Conservation (phyloP, 2,797 vertebrate species). For the Tokudaia tokunoshimensis region DNA sequence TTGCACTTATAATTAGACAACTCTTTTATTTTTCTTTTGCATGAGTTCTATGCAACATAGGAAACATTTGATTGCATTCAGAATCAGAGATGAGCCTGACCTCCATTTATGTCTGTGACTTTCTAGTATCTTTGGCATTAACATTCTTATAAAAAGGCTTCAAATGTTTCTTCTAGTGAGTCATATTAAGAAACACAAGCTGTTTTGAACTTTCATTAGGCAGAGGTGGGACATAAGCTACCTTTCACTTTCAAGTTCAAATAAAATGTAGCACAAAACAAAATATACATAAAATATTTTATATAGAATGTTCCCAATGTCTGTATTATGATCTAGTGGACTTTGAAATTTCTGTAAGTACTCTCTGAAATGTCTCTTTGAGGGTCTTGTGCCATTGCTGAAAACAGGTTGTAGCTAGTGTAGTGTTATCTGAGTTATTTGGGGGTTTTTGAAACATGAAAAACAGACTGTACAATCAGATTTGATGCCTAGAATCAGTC, state of each 20-base stretch:
- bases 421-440: neutral
- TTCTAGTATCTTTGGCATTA: conserved; percentile 31
- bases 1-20: neutral
- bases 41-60: neutral
- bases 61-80: neutral
- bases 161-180: neutral
- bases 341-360: neutral
- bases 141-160: conserved; percentile 3
- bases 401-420: neutral
- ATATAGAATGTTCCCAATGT: neutral
- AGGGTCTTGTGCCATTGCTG: neutral
- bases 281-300: conserved; percentile 33
- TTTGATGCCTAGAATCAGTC: neutral
- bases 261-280: neutral
- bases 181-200: neutral
- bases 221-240: neutral
- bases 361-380: neutral
- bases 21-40: conserved; percentile 9
- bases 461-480: neutral
- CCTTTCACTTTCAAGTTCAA: neutral
- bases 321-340: neutral
- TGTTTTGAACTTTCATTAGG: conserved; percentile 1
- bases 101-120: neutral
- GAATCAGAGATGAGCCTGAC: neutral
- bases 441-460: neutral